Conservation (phyloP, 2,797 vertebrate species). For the Spheniscus humboldti region DNA sequence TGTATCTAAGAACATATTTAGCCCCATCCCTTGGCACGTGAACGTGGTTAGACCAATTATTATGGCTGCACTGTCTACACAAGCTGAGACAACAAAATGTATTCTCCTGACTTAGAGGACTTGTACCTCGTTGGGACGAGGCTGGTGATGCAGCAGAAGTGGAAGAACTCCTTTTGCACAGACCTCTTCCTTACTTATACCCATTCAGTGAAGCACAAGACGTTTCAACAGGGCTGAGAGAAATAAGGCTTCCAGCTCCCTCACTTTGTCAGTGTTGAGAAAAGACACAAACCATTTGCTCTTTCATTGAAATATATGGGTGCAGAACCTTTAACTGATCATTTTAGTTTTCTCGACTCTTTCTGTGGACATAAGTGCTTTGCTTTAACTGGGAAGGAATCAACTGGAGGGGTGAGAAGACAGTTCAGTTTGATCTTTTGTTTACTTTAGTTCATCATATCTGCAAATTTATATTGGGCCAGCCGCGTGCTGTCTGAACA, state of each 20-base stretch:
- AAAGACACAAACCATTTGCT: neutral
- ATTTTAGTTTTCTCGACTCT: neutral
- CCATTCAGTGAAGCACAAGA: neutral
- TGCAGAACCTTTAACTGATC: neutral
- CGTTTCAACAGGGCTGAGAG: neutral
- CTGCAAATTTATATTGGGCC: neutral
- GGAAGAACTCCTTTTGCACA: neutral
- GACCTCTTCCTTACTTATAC: neutral
- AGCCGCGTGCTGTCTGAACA: neutral
- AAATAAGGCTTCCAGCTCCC: neutral
- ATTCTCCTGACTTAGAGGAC: neutral
- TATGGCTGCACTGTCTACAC: neutral
- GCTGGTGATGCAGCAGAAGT: neutral
- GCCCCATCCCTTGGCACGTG: neutral
- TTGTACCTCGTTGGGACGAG: neutral
- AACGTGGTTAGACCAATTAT: neutral
- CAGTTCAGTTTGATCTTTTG: neutral
- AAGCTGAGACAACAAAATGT: neutral
- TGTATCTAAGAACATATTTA: neutral
- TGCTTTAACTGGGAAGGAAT: neutral
- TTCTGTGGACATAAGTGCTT: neutral
- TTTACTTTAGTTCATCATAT: neutral
- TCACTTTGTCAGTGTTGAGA: neutral
- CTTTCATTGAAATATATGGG: neutral
- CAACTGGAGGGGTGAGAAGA: neutral